Evolutionary conservation across 2,797 vertebrate genomes (phyloP), one percentile per base, ranked within the genome.

Genomic region (Phaenicophaeus curvirostris): DNA sequence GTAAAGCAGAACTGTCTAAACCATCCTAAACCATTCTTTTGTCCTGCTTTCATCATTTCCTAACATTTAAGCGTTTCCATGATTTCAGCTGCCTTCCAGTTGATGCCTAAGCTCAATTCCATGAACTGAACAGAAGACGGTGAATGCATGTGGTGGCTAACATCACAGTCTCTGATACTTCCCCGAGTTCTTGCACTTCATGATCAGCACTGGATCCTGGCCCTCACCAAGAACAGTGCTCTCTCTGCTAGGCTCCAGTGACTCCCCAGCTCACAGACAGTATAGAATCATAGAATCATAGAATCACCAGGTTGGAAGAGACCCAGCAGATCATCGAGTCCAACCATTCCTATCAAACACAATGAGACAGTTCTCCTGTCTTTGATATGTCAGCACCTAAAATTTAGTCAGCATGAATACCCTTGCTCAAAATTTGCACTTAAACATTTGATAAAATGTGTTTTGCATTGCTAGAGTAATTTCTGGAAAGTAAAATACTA

Each of bases 11-110:
- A 74, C 20, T 33, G 33, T 77, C 86, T 58, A 46, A 58, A 65
- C 81, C 54, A 39, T 85, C 85, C 41, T 55, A 89, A 92, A 91
- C 62, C 63, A 71, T 33, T 33, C 16, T 41, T 86, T 88, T 92
- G 25, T 44, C 71, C 76, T 90, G 42, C 13, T 86, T 78, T 37
- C 69, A 72, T 84, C 63, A 78, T 14, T 35, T 89, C 67, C 69
- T 90, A 75, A 53, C 37, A 76, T 44, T 3, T 3, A 65, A 25
- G 42, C 15, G 10, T 82, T 76, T 33, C 58, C 46, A 59, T 67
- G 7, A 62, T 72, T 90, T 82, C 61, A 63, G 48, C 30, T 90
- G 67, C 59, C 57, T 85, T 55, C 77, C 20, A 19, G 59, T 15
- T 68, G 48, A 53, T 14, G 6, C 19, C 66, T 55, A 37, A 74